Percentiles rank a stretch among this genome's conserved stretches.
Conservation (phyloP, 2,888 invertebrate genomes). For the Mantis religiosa region DNA sequence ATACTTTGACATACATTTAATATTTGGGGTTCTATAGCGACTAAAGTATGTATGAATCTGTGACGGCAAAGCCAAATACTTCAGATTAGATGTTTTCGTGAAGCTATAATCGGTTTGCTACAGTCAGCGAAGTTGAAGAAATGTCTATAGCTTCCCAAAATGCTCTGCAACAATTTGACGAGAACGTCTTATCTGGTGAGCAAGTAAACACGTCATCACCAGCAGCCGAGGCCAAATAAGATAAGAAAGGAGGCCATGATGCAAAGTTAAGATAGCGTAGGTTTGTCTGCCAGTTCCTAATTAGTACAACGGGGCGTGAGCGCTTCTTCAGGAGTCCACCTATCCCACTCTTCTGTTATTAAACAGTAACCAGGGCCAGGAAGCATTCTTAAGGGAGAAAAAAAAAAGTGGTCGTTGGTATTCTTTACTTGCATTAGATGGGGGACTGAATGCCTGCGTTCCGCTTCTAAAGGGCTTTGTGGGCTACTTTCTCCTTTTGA, state of each 20-base stretch:
- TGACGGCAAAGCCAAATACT: no score
- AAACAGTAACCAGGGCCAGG: background rate
- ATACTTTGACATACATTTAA: no score
- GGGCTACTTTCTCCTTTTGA: background rate
- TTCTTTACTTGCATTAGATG: background rate
- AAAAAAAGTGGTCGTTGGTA: background rate
- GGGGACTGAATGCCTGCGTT: background rate
- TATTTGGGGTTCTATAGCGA: no score
- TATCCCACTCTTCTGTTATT: background rate
- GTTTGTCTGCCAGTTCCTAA: background rate
- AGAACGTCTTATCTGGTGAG: background rate
- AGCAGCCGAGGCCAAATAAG: background rate
- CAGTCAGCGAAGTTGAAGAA: no score
- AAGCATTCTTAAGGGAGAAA: background rate
- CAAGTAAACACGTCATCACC: background rate
- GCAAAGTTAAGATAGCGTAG: background rate
- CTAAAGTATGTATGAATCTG: no score
- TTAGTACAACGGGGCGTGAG: background rate
- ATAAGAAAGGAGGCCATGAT: background rate
- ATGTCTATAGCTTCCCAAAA: no score
- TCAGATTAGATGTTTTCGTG: no score
- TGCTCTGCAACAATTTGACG: background rate
- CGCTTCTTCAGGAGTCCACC: background rate
- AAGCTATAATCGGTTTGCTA: no score
- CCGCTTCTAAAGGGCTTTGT: background rate